Base-by-base conservation (phyloP, 2,113 vertebrate genomes). In the Sceloporus undulatus region DNA sequence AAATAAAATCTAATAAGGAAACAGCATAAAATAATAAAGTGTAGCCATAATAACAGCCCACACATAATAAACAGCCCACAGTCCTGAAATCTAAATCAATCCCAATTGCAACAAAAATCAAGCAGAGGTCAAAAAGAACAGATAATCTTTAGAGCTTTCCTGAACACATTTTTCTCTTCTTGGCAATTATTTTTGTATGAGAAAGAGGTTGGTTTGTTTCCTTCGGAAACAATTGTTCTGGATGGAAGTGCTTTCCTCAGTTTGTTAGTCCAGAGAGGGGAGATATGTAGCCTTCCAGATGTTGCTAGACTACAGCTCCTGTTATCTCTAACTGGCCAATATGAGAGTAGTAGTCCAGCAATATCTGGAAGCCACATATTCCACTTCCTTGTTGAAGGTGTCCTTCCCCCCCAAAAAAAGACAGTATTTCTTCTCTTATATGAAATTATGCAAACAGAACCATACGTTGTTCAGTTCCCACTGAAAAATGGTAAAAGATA, bases 321-420 rank as follows among this genome's bases (percentile, higher is more conserved):
- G 29, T 80, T 9, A 23, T 34, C 14, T 18, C 78, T 62, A 25
- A 13, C 76, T 27, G 21, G 3, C 16, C 27, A 34, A 10, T 29
- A 59, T 59, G 29, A 80, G n/a, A 59, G 8, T 59, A 34, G 52
- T 29, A 38, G 29, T 34, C 54, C 18, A 80, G 34, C 14, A 66
- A n/a, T 29, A 80, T 62, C 29, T 38, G 54, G 78, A 79, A 9
- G 56, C 7, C 18, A 59, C 54, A 62, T 5, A 52, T 80, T 66
- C 3, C 0, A 1, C 19, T 6, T 16, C 2, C n/a, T 75, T 59
- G 8, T 21, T 40, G 27, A 78, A 78, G 42, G 27, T 34, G 34
- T 27, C 48, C 48, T 48, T 38, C 38, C n/a, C 16, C 25, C 10
- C 34, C 34, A 34, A 34, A 34, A 34, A 11, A 38, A 9, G 0